Conservation (phyloP, 1,140 invertebrate genomes). For the Coboldia fuscipes region DNA sequence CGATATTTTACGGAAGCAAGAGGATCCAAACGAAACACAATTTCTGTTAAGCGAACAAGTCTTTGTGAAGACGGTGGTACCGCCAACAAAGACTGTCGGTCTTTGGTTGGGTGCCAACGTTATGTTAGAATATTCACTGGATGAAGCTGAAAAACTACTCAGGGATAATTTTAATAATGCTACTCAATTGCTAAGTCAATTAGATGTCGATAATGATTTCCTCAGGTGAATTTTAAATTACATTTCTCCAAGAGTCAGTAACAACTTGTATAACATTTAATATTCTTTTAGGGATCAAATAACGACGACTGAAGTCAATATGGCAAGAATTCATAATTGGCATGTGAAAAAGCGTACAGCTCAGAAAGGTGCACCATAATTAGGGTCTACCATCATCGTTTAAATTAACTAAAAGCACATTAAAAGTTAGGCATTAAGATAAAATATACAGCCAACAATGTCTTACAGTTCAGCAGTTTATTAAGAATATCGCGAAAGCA, state of each 20-base stretch:
- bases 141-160: slow-evolving; percentile 75
- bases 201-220: slow-evolving; percentile 69
- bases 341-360: slow-evolving; percentile 74
- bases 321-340: slow-evolving; percentile 93
- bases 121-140: slow-evolving; percentile 90
- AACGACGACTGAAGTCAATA: slow-evolving; percentile 96
- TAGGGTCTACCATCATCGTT: too few relatives aligned
- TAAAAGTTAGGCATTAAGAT: too few relatives aligned
- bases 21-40: slow-evolving; percentile 67
- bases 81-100: slow-evolving; percentile 83
- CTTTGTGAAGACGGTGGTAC: slow-evolving; percentile 70
- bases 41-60: slow-evolving; percentile 92
- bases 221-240: slow-evolving; percentile 10
- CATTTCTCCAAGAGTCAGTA: neutral
- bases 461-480: too few relatives aligned
- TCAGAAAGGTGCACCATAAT: too few relatives aligned
- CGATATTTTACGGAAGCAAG: slow-evolving; percentile 62
- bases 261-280: slow-evolving; percentile 1
- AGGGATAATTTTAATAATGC: slow-evolving; percentile 76
- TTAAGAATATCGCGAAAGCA: too few relatives aligned
- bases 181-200: slow-evolving; percentile 57
- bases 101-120: slow-evolving; percentile 98
- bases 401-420: too few relatives aligned
- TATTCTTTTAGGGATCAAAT: slow-evolving; percentile 66
- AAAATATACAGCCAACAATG: too few relatives aligned